Conservation (phyloP, 1,140 invertebrate species). For the Macrobrachium nipponense region DNA sequence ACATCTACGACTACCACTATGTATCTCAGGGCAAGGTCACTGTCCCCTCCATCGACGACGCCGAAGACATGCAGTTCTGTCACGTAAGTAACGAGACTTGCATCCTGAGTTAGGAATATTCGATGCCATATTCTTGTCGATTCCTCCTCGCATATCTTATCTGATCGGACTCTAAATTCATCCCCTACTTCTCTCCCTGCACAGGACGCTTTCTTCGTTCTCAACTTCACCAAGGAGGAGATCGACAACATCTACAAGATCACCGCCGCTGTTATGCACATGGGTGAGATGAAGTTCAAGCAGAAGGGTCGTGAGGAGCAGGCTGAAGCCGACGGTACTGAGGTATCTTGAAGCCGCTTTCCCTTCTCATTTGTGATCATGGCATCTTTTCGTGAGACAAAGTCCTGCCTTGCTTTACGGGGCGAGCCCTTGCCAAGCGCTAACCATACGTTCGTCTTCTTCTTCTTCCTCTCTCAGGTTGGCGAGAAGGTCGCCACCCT, state of each 20-base stretch:
- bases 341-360: slow-evolving; percentile 71
- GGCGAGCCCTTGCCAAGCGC: background rate
- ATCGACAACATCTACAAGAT: slow-evolving; percentile 97
- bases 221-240: slow-evolving; percentile 96
- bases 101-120: too few species aligned
- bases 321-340: slow-evolving; percentile 96
- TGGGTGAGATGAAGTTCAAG: slow-evolving; percentile 78
- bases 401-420: too few species aligned
- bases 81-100: slow-evolving; percentile 18
- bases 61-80: slow-evolving; percentile 45
- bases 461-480: slow-evolving; percentile 70
- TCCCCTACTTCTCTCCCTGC: slow-evolving; percentile 36
- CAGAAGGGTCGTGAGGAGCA: slow-evolving; percentile 50
- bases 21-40: slow-evolving; percentile 32
- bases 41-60: slow-evolving; percentile 16
- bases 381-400: too few species aligned
- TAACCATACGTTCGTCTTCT: background rate
- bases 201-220: slow-evolving; percentile 97
- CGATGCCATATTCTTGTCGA: too few species aligned
- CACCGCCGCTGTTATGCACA: slow-evolving; percentile 97
- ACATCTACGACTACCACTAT: slow-evolving; percentile 35
- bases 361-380: too few species aligned
- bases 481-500: slow-evolving; percentile 72
- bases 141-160: background rate
- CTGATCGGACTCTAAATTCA: background rate